Conservation (phyloP, 2,113 vertebrate species). For the Brachypodius melanocephalos region DNA sequence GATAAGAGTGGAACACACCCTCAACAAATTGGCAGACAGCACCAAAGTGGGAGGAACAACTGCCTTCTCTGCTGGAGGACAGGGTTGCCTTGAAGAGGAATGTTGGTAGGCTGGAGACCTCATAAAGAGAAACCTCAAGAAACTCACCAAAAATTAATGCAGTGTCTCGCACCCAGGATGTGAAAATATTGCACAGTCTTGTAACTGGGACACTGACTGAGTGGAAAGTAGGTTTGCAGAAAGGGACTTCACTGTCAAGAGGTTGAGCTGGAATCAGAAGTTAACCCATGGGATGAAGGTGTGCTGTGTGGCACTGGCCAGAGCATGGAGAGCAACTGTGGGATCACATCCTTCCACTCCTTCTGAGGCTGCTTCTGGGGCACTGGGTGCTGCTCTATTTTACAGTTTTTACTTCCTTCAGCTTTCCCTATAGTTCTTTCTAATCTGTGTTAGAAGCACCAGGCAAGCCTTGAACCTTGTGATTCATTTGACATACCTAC, state of each 20-base stretch:
- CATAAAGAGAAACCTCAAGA: background rate
- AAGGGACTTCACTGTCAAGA: background rate
- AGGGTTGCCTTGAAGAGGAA: background rate
- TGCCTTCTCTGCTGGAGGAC: background rate
- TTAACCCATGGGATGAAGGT: background rate
- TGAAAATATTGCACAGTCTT: background rate
- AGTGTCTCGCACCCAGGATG: background rate
- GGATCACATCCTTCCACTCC: background rate
- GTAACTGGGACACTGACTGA: background rate
- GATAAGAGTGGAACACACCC: background rate
- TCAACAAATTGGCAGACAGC: background rate
- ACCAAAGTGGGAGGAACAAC: background rate
- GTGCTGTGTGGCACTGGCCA: background rate
- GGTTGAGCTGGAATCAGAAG: background rate
- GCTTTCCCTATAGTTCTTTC: background rate
- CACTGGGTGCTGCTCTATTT: fast-evolving
- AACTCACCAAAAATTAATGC: background rate
- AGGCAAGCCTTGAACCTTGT: background rate
- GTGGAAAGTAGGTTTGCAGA: background rate
- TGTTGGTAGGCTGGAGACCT: background rate
- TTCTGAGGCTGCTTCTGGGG: background rate
- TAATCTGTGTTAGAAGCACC: background rate
- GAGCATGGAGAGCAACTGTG: background rate
- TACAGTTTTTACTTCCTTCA: background rate
- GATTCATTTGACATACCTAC: background rate